phyloP scores from a whole-genome alignment of 2,113 vertebrate species.

The Balaeniceps rex region DNA sequence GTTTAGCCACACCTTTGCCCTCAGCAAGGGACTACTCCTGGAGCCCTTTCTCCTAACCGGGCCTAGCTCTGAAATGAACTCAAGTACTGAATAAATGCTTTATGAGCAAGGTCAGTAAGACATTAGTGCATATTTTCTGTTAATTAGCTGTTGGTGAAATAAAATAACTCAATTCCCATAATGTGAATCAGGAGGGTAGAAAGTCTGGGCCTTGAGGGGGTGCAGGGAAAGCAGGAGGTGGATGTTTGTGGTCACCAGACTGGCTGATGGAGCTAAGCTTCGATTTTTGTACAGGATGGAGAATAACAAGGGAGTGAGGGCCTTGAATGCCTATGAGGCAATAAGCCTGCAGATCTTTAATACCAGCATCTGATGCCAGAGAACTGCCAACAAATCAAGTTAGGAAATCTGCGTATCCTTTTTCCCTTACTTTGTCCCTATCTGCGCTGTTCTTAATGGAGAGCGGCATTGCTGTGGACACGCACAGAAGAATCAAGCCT shows the following conservation, averaged over 20 bases:
- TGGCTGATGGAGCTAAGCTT: background rate
- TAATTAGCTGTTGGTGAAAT: background rate
- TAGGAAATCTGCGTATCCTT: background rate
- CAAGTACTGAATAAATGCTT: background rate
- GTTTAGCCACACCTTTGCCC: background rate
- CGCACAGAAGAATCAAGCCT: background rate
- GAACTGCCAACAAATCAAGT: background rate
- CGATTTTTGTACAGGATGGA: background rate
- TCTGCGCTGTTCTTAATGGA: background rate
- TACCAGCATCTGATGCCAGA: background rate
- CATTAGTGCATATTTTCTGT: background rate
- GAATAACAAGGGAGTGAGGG: background rate
- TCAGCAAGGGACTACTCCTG: background rate
- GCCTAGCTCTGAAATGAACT: background rate
- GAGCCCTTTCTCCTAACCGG: background rate
- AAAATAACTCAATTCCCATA: background rate
- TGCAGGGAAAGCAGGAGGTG: background rate
- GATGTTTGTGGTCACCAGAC: background rate
- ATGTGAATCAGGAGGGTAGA: background rate
- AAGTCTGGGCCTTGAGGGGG: background rate
- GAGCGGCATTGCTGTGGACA: background rate
- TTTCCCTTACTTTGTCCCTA: background rate
- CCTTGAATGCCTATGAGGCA: background rate
- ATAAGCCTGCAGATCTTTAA: background rate
- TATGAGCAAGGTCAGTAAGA: background rate